Percentiles rank a stretch among this genome's conserved stretches.
phyloP scores from a whole-genome alignment of 1,140 invertebrate species.

The Drosophila cardini region DNA sequence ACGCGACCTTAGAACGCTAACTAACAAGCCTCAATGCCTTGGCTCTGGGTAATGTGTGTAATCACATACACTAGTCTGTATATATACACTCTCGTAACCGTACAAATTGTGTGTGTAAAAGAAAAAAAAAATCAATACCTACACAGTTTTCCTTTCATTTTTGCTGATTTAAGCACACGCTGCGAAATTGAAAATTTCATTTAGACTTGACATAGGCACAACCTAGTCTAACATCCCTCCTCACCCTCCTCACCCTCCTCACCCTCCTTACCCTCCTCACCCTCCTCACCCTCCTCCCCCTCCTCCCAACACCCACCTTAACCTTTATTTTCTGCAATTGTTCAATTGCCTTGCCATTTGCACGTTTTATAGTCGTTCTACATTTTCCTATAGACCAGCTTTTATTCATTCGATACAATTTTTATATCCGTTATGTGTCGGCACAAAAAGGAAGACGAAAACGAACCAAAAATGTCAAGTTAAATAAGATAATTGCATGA shows the following conservation, averaged over 20 bases:
- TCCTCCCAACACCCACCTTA: too few species aligned
- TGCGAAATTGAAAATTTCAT: constrained; percentile 74
- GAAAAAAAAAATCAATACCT: constrained; percentile 70
- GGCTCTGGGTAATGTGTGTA: constrained; percentile 43
- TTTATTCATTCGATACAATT: constrained; percentile 46
- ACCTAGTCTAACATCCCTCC: constrained; percentile 9
- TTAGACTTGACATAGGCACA: constrained; percentile 72
- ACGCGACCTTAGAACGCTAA: constrained; percentile 57
- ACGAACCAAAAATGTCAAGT: constrained; percentile 34
- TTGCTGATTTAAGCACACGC: constrained; percentile 62
- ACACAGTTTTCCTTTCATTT: constrained; percentile 63
- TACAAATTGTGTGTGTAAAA: constrained; percentile 3
- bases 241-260: not conserved
- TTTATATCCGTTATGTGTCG: constrained; percentile 41
- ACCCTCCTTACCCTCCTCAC: too few species aligned
- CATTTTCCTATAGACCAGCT: constrained; percentile 41
- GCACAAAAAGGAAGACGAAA: constrained; percentile 8
- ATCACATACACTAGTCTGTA: not conserved
- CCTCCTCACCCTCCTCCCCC: not conserved
- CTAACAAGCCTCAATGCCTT: constrained; percentile 20
- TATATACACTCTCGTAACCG: constrained; percentile 20
- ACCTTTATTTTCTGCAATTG: constrained; percentile 1
- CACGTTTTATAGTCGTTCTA: constrained; percentile 31
- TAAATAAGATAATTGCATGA: constrained; percentile 39
- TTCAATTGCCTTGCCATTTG: constrained; percentile 39